A percentile compares a stretch with the other conserved stretches of the same genome.
Evolutionary conservation across 2,113 vertebrate species (phyloP).

Genomic region (Microcebus murinus): DNA sequence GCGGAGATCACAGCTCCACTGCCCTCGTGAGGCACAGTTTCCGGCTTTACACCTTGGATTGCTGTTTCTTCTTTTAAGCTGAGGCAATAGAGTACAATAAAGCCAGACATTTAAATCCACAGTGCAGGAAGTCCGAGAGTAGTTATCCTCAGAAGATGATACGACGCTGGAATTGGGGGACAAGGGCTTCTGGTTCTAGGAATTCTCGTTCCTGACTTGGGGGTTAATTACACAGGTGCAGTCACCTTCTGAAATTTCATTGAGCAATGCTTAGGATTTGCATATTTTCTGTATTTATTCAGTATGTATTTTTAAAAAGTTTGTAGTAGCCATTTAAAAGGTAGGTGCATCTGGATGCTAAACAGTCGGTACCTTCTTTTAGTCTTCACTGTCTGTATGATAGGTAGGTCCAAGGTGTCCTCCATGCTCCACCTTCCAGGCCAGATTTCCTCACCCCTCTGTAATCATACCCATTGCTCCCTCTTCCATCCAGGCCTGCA

Average conservation of each 20-base stretch:
- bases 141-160: background rate
- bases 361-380: background rate
- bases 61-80: background rate
- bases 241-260: background rate
- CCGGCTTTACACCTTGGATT: background rate
- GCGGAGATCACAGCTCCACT: background rate
- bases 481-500: background rate
- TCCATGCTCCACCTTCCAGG: too few relatives aligned
- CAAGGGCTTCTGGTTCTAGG: background rate
- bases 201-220: background rate
- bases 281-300: background rate
- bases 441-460: background rate
- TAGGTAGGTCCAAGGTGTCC: background rate
- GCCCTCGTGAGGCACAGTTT: background rate
- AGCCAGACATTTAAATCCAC: background rate
- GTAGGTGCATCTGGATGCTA: background rate
- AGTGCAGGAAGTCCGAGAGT: background rate
- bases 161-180: too few relatives aligned
- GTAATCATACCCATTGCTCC: accelerated
- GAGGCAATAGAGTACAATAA: background rate
- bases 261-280: background rate
- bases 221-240: background rate
- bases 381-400: accelerated
- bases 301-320: background rate
- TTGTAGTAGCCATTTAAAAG: background rate